Evolutionary conservation across 2,797 vertebrate genomes (phyloP).

Genomic region (Heterohyrax brucei): DNA sequence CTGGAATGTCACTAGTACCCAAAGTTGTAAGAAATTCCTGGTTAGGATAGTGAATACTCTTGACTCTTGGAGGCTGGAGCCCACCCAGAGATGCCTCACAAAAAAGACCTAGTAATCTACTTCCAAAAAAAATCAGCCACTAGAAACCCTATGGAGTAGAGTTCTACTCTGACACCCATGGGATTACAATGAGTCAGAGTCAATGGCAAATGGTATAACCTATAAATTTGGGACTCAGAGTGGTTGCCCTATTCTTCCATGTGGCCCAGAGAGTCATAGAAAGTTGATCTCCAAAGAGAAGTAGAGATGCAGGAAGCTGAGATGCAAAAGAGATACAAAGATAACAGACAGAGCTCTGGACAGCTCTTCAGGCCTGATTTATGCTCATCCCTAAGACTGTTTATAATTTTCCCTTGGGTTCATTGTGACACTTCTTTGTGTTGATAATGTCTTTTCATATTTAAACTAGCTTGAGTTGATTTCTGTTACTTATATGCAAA

Average conservation of each 20-base stretch:
- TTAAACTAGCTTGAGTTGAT: conserved; percentile 5
- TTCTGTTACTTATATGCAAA: conserved; percentile 37
- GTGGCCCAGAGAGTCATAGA: not conserved
- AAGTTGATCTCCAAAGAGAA: not conserved
- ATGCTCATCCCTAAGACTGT: not conserved
- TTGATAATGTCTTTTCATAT: conserved; percentile 16
- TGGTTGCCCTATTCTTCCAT: not conserved
- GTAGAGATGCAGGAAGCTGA: not conserved
- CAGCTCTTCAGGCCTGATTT: not conserved
- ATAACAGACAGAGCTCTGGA: not conserved
- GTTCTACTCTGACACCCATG: too few relatives aligned
- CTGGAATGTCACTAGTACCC: not conserved
- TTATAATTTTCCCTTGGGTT: not conserved
- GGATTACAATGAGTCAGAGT: not conserved
- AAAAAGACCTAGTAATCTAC: not conserved
- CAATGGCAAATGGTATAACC: not conserved
- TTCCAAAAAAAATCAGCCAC: not conserved
- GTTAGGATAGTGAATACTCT: not conserved
- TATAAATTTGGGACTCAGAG: not conserved
- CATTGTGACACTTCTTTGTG: not conserved
- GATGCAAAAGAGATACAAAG: not conserved
- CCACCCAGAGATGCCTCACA: not conserved
- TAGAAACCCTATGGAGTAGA: not conserved
- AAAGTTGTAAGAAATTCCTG: not conserved
- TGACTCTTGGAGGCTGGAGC: not conserved